phyloP scores from a whole-genome alignment of 1,140 invertebrate species.

The Drosophila pectinifera region DNA sequence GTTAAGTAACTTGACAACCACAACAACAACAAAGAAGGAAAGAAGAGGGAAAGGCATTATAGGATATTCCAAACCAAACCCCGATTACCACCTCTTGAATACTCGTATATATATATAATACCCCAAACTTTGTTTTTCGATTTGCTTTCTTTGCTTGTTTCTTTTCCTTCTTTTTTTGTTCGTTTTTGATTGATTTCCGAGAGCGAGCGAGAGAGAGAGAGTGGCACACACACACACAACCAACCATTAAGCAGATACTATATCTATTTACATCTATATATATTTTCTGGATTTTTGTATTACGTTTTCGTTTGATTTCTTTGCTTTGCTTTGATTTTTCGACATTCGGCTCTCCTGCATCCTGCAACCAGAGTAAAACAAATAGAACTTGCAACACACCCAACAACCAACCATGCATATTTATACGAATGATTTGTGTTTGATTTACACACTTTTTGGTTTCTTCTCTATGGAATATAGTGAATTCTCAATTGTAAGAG shows the following conservation, averaged over 20 bases:
- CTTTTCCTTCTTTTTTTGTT: conserved; percentile 9
- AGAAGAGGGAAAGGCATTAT: conserved; percentile 5
- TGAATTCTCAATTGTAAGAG: conserved; percentile 6
- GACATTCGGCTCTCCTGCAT: conserved; percentile 40
- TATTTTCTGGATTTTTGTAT: conserved; percentile 53
- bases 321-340: conserved; percentile 60
- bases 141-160: conserved; percentile 5
- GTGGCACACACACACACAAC: neutral
- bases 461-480: conserved; percentile 5
- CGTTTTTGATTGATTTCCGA: neutral
- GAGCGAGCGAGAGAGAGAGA: neutral
- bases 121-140: conserved; percentile 8
- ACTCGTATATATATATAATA: conserved; percentile 5
- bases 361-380: conserved; percentile 26
- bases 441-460: conserved; percentile 15
- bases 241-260: conserved; percentile 6
- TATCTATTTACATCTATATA: conserved; percentile 17
- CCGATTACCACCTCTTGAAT: conserved; percentile 1
- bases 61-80: neutral
- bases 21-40: conserved; percentile 11
- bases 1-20: conserved; percentile 50
- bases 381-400: neutral
- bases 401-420: conserved; percentile 42
- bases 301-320: conserved; percentile 33
- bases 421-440: conserved; percentile 45